These are phyloP conservation scores for Drosophila kuntzei DNA, from an alignment of 2,888 invertebrate genomes.

Conservation along the genomic window DNA sequence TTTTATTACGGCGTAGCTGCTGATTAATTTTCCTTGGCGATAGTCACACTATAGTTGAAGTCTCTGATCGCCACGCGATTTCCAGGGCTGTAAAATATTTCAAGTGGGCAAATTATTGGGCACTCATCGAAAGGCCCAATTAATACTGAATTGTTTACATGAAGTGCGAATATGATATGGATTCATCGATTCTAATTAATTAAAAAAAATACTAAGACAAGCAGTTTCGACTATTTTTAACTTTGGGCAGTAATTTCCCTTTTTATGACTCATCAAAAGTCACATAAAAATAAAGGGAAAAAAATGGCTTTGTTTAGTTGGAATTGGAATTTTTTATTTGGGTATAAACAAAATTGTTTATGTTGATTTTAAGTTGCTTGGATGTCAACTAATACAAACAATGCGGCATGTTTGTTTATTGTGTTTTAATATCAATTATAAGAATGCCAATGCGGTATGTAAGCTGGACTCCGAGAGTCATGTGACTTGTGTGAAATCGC, in stretches of 20 bases:
- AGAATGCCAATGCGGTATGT: constrained; percentile 13
- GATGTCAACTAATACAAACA: constrained; percentile 12
- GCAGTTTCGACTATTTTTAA: background rate
- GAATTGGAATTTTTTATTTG: background rate
- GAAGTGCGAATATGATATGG: background rate
- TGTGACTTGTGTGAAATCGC: constrained; percentile 51
- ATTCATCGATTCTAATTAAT: constrained; percentile 8
- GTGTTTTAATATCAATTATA: constrained; percentile 22
- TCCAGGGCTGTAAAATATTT: constrained; percentile 38
- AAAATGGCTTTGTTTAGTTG: constrained; percentile 1
- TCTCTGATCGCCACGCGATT: constrained; percentile 25
- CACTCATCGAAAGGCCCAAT: constrained; percentile 18
- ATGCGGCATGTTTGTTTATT: constrained; percentile 4
- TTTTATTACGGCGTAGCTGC: constrained; percentile 22
- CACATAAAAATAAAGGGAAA: background rate
- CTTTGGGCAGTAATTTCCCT: background rate
- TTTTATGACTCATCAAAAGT: constrained; percentile 5
- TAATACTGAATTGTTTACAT: constrained; percentile 20
- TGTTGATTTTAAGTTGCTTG: background rate
- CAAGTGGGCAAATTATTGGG: constrained; percentile 29
- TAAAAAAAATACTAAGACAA: background rate
- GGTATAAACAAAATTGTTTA: constrained; percentile 11
- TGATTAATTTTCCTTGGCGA: constrained; percentile 55
- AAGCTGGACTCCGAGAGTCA: constrained; percentile 23
- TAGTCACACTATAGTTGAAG: constrained; percentile 10